A percentile compares a stretch with the other conserved stretches of the same genome.
These are phyloP conservation scores for Lanistes nyassanus DNA, from an alignment of 1,140 invertebrate species.

Conservation along the genomic window DNA sequence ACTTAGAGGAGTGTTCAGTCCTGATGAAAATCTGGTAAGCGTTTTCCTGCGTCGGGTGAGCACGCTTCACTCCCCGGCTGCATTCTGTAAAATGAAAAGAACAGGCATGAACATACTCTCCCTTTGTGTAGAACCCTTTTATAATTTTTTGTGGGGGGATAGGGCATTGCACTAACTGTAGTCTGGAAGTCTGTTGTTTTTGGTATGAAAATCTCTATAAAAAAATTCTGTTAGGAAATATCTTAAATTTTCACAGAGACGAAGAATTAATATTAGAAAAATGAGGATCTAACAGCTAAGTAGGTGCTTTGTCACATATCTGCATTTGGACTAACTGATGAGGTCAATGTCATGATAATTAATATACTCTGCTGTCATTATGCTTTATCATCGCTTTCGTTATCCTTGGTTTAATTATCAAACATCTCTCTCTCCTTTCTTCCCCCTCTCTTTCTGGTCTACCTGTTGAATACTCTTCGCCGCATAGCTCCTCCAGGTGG, in stretches of 20 bases:
- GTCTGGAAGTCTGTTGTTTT: no score
- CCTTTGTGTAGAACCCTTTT: not conserved
- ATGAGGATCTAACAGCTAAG: not conserved
- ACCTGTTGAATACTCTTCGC: not conserved
- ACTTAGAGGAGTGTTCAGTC: slow-evolving; percentile 25
- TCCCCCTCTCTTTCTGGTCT: not conserved
- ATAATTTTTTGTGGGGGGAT: not conserved
- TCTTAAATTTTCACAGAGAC: not conserved
- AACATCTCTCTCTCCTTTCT: slow-evolving; percentile 4
- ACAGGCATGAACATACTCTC: not conserved
- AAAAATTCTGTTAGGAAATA: not conserved
- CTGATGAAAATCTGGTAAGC: slow-evolving; percentile 35
- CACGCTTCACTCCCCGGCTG: slow-evolving; percentile 32
- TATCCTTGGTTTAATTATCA: not conserved
- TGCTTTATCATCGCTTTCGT: not conserved
- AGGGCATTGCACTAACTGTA: no score
- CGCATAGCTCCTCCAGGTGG: not conserved
- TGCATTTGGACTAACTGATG: not conserved
- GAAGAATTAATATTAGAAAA: not conserved
- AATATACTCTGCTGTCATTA: not conserved
- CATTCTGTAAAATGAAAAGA: slow-evolving; percentile 25
- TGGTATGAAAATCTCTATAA: no score
- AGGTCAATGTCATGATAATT: not conserved
- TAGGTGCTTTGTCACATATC: not conserved
- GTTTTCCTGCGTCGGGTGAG: slow-evolving; percentile 40